Base-by-base conservation (phyloP, 2,797 vertebrate species). In the Peromyscus attwateri region DNA sequence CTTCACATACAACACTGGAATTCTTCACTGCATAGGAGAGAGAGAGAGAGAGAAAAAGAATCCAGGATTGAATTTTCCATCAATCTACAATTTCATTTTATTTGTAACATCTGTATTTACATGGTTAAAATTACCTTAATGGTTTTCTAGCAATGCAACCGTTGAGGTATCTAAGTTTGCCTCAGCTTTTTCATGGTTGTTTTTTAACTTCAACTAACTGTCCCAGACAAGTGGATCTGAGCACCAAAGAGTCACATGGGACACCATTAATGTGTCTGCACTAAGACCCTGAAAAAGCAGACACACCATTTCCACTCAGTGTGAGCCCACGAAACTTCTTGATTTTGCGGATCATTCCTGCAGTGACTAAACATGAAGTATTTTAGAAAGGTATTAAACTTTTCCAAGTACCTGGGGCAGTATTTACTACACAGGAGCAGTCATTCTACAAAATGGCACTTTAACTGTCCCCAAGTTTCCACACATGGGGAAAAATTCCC, bases 371-470 rank as follows among this genome's bases (percentile, higher is more conserved):
- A 92, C 79, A 66, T 77, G 3, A 96, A 85, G 76, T 85, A 84
- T 93, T 85, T 91, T 88, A 77, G 57, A 13, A 89, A 6, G 17
- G 77, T 82, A 91, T 87, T 81, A 89, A 81, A 52, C 3, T n/a
- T 94, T 87, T 87, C 60, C 13, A 91, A 62, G 68, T 92, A 91
- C 43, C 57, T 80, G 52, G 46, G 75, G 43, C 55, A 96, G 52
- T 27, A 62, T 96, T 95, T 80, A 92, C 82, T 71, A 34, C 25
- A 80, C 29, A 37, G 16, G 37, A 81, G 23, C 1, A 87, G 10
- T 81, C 34, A 80, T 94, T 94, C 94, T 85, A 93, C n/a, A 87
- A 95, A 96, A 92, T 52, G 23, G 14, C 6, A 80, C 27, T 95
- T 96, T 89, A 81, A 91, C 93, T 37, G 2, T 2, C 60, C 43